A percentile compares a stretch with the other conserved stretches of the same genome.
phyloP scores from a whole-genome alignment of 1,140 invertebrate genomes.

The Orius insidiosus region DNA sequence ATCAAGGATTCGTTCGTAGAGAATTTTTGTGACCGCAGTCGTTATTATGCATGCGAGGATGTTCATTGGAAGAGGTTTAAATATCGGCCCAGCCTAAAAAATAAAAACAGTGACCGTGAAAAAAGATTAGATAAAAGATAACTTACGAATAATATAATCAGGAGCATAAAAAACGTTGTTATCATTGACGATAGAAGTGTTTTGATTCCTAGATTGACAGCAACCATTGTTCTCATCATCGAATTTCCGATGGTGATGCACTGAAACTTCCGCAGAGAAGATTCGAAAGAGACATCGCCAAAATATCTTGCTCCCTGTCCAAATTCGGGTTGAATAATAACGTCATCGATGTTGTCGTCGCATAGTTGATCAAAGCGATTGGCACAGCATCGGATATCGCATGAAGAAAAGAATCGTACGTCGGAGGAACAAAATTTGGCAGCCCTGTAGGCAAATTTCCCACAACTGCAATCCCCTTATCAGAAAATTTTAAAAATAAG shows the following conservation, averaged over 20 bases:
- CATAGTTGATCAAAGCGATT: conserved; percentile 9
- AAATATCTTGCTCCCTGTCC: conserved; percentile 10
- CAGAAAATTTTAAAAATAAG: conserved; percentile 11
- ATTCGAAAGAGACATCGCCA: conserved; percentile 11
- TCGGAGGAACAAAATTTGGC: neutral
- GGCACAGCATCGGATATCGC: conserved; percentile 3
- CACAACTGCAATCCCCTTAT: conserved; percentile 7
- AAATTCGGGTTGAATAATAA: conserved; percentile 9
- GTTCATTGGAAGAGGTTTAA: conserved; percentile 7
- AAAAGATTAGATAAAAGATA: too few species aligned
- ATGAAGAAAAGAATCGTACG: neutral
- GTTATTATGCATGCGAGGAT: conserved; percentile 14
- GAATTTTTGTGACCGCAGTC: conserved; percentile 1
- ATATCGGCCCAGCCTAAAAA: conserved; percentile 12
- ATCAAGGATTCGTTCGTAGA: conserved; percentile 3
- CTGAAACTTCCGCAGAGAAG: conserved; percentile 12
- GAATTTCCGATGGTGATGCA: conserved; percentile 16
- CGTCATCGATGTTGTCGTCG: conserved; percentile 9
- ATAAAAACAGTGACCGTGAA: too few species aligned
- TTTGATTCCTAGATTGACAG: conserved; percentile 6
- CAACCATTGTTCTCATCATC: conserved; percentile 15
- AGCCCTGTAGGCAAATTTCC: conserved; percentile 10
- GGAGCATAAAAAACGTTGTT: conserved; percentile 5
- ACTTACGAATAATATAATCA: conserved; percentile 13
- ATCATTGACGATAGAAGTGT: conserved; percentile 8